Evolutionary conservation across 2,888 invertebrate genomes (phyloP).

Genomic region (Gerosis bhagava): DNA sequence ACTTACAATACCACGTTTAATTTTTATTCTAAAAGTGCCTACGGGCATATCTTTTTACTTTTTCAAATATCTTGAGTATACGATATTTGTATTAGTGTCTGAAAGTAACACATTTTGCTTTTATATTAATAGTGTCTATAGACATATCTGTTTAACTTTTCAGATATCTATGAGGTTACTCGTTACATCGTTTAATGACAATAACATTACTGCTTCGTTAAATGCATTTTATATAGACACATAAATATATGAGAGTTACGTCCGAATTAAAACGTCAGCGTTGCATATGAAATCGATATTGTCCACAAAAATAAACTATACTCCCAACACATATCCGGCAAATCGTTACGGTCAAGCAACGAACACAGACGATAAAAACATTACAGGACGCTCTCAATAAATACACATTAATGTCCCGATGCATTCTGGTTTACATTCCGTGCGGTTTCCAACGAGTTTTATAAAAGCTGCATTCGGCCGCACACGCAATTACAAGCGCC

Average conservation of each 20-base stretch:
- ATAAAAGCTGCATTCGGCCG: conserved; percentile 75
- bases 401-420: conserved; percentile 79
- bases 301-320: conserved; percentile 43
- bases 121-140: too few species aligned
- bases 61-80: too few species aligned
- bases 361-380: conserved; percentile 76
- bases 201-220: conserved; percentile 30
- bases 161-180: too few species aligned
- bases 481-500: conserved; percentile 79
- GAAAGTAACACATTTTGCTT: too few species aligned
- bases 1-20: too few species aligned
- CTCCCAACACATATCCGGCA: conserved; percentile 46
- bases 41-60: too few species aligned
- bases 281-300: conserved; percentile 37
- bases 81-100: too few species aligned
- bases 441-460: conserved; percentile 79
- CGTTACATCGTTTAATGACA: conserved; percentile 8
- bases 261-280: conserved; percentile 43
- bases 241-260: conserved; percentile 43
- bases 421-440: conserved; percentile 80
- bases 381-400: conserved; percentile 78
- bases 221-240: conserved; percentile 37
- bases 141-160: too few species aligned
- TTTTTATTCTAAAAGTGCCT: too few species aligned
- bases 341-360: conserved; percentile 58